These are phyloP conservation scores for Aramus guarauna DNA, from an alignment of 2,113 vertebrate species.

Conservation along the genomic window DNA sequence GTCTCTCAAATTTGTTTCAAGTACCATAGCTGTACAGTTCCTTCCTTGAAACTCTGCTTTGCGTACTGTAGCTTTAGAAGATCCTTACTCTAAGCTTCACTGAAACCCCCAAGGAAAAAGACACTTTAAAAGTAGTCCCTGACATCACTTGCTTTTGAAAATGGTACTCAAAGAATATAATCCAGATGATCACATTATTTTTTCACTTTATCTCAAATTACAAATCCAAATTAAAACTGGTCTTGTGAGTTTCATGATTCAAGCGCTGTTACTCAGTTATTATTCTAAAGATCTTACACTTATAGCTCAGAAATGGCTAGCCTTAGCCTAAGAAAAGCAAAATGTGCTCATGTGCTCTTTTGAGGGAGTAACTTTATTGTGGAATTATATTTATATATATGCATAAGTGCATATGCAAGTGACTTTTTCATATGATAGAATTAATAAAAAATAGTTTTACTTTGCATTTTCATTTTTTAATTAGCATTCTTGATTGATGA, in stretches of 20 bases:
- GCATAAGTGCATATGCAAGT: accelerated
- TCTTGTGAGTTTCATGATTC: not conserved
- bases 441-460: not conserved
- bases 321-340: not conserved
- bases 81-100: not conserved
- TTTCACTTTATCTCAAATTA: not conserved
- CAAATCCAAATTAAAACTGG: not conserved
- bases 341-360: not conserved
- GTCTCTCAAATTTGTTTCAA: not conserved
- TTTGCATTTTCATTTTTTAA: not conserved
- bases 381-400: not conserved
- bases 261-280: not conserved
- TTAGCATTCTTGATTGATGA: not conserved
- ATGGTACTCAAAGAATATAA: not conserved
- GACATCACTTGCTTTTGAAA: not conserved
- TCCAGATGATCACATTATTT: not conserved
- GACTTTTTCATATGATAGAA: not conserved
- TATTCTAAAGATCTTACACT: not conserved
- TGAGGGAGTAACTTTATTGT: not conserved
- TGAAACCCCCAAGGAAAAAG: not conserved
- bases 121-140: not conserved
- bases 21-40: not conserved
- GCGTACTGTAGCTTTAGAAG: not conserved
- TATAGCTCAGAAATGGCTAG: not conserved
- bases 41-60: not conserved